These are phyloP conservation scores for Chionoecetes opilio DNA, from an alignment of 1,140 invertebrate species.

Conservation along the genomic window DNA sequence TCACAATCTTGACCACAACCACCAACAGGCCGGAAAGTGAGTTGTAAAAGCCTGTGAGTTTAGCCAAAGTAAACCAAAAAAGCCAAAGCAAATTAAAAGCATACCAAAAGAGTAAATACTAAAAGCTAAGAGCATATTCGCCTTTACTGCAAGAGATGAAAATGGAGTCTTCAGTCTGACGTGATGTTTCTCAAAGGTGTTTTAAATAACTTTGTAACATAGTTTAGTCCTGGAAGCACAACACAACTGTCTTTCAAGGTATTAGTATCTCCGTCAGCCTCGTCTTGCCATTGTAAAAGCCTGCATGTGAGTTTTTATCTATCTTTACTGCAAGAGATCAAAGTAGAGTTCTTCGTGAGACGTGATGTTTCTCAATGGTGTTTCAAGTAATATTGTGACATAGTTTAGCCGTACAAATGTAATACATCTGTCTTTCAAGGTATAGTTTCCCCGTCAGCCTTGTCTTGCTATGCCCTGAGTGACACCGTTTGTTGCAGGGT, in stretches of 20 bases:
- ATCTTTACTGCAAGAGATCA: too few species aligned
- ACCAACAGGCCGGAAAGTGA: slow-evolving; percentile 68
- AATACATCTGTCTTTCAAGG: neutral
- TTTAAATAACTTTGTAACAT: neutral
- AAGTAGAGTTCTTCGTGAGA: too few species aligned
- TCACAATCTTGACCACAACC: slow-evolving; percentile 14
- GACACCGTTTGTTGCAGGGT: slow-evolving; percentile 39
- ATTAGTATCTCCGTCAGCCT: neutral
- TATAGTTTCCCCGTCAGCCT: neutral
- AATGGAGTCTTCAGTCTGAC: too few species aligned
- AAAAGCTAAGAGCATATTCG: too few species aligned
- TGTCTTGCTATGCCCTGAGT: neutral
- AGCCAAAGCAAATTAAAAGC: too few species aligned
- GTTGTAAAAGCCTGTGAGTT: too few species aligned
- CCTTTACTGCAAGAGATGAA: too few species aligned
- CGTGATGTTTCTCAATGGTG: neutral
- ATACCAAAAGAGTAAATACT: too few species aligned
- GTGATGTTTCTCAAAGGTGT: neutral
- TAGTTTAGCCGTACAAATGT: neutral
- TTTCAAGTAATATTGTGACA: neutral
- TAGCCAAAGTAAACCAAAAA: too few species aligned
- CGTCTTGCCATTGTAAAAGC: neutral
- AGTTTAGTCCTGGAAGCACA: neutral
- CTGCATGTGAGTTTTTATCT: too few species aligned
- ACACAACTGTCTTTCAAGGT: neutral